Evolutionary conservation across 2,113 vertebrate species (phyloP).

Genomic region (Petroica traversi): DNA sequence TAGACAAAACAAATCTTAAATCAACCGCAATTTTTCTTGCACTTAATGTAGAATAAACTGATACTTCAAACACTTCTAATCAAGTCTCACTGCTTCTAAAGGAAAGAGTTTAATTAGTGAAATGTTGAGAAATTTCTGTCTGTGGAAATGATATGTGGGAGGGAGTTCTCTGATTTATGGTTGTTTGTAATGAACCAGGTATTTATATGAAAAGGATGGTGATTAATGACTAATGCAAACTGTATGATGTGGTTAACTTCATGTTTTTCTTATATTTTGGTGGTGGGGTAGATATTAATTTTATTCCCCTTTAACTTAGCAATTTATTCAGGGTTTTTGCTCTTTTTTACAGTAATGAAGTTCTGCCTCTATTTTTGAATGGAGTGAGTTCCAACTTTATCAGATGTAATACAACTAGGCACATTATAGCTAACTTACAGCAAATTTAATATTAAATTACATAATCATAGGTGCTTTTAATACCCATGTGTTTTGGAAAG

Average conservation of each 20-base stretch:
- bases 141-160: not conserved
- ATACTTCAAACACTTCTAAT: not conserved
- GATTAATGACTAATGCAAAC: not conserved
- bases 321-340: not conserved
- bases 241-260: not conserved
- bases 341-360: not conserved
- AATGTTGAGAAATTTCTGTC: not conserved
- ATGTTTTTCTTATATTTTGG: not conserved
- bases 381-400: not conserved
- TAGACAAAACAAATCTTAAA: not conserved
- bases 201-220: not conserved
- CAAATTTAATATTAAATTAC: not conserved
- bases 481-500: not conserved
- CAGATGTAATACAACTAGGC: not conserved
- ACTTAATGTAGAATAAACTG: not conserved
- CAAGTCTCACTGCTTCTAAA: not conserved
- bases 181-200: not conserved
- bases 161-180: not conserved
- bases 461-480: not conserved
- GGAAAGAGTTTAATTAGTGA: not conserved
- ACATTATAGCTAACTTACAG: fast-evolving
- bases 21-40: not conserved
- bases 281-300: fast-evolving
- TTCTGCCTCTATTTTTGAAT: not conserved
- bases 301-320: not conserved